Percentiles rank a stretch among this genome's conserved stretches.
Evolutionary conservation across 1,140 invertebrate species (phyloP).

Genomic region (Lepidurus couesii): DNA sequence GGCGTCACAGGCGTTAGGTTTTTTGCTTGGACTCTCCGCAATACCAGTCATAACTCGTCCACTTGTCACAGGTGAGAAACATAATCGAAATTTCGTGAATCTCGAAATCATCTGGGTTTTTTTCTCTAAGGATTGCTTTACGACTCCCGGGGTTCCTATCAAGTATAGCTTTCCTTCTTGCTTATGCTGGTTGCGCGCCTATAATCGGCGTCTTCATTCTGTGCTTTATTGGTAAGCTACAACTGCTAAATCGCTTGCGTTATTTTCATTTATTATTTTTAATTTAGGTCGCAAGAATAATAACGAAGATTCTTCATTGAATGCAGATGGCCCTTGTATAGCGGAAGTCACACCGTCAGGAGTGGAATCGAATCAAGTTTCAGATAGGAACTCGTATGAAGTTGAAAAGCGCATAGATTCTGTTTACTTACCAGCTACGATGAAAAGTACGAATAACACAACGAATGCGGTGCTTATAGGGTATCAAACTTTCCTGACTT

Average conservation of each 20-base stretch:
- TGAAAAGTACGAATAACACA: too few species aligned
- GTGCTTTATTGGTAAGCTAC: conserved; percentile 58
- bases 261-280: too few species aligned
- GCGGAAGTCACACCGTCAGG: background rate
- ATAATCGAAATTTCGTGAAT: background rate
- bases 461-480: too few species aligned
- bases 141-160: conserved; percentile 57
- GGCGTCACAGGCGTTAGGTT: conserved; percentile 86
- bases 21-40: conserved; percentile 77
- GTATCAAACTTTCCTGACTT: too few species aligned
- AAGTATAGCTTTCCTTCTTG: conserved; percentile 69
- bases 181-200: conserved; percentile 78
- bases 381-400: background rate
- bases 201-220: conserved; percentile 69
- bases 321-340: background rate
- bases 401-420: background rate
- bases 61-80: conserved; percentile 64
- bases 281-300: background rate
- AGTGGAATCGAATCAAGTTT: background rate
- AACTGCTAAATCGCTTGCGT: background rate
- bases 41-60: conserved; percentile 79
- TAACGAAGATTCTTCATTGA: background rate
- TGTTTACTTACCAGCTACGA: too few species aligned
- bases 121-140: conserved; percentile 51
- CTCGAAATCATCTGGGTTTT: conserved; percentile 35